A percentile compares a stretch with the other conserved stretches of the same genome.
phyloP scores from a whole-genome alignment of 2,113 vertebrate genomes.

The Felis chaus region DNA sequence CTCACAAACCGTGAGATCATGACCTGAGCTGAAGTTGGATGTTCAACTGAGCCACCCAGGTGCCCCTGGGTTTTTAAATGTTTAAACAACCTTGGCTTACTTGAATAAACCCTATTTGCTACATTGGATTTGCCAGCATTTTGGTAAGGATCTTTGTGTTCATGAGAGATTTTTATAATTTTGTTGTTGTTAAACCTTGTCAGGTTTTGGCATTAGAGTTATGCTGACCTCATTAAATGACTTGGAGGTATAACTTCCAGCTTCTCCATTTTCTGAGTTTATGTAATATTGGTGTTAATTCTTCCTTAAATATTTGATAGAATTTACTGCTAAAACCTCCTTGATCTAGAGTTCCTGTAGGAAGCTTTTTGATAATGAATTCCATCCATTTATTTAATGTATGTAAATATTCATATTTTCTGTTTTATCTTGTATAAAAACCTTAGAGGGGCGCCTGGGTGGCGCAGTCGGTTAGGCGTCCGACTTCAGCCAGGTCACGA shows the following conservation, averaged over 20 bases:
- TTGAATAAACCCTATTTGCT: constrained; percentile 4
- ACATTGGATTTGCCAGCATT: background rate
- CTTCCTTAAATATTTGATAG: background rate
- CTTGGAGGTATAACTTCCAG: background rate
- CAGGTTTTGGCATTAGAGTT: constrained; percentile 6
- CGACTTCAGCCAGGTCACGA: too few species aligned
- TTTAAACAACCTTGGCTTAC: background rate
- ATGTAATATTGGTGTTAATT: background rate
- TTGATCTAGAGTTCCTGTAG: background rate
- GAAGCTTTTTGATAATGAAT: background rate
- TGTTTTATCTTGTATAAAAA: background rate
- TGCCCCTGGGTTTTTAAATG: background rate
- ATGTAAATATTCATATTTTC: background rate
- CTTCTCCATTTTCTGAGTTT: background rate
- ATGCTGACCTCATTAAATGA: background rate
- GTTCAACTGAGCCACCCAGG: background rate
- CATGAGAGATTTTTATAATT: background rate
- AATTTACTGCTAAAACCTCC: background rate
- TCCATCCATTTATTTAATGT: background rate
- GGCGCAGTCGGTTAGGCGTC: too few species aligned
- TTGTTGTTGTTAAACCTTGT: background rate
- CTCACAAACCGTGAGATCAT: background rate
- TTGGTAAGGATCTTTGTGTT: constrained; percentile 19
- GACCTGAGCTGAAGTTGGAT: background rate
- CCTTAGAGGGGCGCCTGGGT: too few species aligned